Percentiles rank a stretch among this genome's conserved stretches.
Evolutionary conservation across 92 coral and sea anemone species (phyloP).

Genomic region (Hydrozoanthus gracilis): DNA sequence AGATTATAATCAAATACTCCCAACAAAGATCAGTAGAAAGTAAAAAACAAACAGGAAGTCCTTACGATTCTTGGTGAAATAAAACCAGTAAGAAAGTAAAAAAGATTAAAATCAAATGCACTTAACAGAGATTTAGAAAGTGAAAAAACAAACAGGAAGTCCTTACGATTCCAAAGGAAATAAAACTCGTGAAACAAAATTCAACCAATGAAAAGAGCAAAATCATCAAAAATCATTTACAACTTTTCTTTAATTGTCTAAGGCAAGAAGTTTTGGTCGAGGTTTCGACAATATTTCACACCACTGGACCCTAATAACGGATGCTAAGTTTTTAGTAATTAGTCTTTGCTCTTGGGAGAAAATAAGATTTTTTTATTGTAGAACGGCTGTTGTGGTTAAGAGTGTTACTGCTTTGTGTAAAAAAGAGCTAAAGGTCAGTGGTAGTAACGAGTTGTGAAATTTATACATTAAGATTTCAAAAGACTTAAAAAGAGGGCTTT

Average conservation of each 20-base stretch:
- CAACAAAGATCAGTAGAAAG: too few relatives aligned
- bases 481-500: conserved; percentile 30
- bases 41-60: too few relatives aligned
- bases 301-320: neutral
- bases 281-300: neutral
- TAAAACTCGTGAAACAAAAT: too few relatives aligned
- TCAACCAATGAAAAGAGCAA: too few relatives aligned
- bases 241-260: neutral
- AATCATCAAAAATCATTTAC: too few relatives aligned
- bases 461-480: conserved; percentile 34
- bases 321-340: neutral
- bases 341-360: conserved; percentile 16
- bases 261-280: neutral
- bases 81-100: too few relatives aligned
- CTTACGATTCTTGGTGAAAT: too few relatives aligned
- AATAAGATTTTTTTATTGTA: conserved; percentile 16
- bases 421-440: neutral
- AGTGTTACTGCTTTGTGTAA: conserved; percentile 13
- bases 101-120: too few relatives aligned
- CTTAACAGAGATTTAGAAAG: too few relatives aligned
- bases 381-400: neutral
- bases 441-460: conserved; percentile 15
- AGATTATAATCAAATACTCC: too few relatives aligned
- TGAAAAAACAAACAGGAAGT: too few relatives aligned
- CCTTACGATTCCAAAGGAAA: too few relatives aligned